A percentile compares a stretch with the other conserved stretches of the same genome.
phyloP scores from a whole-genome alignment of 1,140 invertebrate species.

The Polyergus mexicanus region DNA sequence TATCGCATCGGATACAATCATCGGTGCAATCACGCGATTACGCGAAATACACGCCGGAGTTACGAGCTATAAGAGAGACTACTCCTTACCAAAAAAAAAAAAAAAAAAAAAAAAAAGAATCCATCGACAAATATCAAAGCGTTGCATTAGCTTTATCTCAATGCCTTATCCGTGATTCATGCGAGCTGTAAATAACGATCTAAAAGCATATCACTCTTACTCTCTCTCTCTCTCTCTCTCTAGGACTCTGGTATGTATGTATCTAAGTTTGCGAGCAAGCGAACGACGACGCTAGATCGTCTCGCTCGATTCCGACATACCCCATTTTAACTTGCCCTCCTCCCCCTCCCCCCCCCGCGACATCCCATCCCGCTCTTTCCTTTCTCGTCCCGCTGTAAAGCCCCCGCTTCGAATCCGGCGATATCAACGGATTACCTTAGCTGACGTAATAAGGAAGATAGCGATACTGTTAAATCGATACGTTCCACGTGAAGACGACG shows the following conservation, averaged over 20 bases:
- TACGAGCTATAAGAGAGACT: background rate
- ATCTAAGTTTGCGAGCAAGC: conserved; percentile 39
- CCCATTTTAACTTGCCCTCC: conserved; percentile 40
- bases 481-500: conserved; percentile 24
- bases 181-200: conserved; percentile 65
- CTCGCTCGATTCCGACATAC: conserved; percentile 43
- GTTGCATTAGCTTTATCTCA: conserved; percentile 68
- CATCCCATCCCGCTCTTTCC: background rate
- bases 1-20: background rate
- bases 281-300: conserved; percentile 50
- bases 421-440: conserved; percentile 54
- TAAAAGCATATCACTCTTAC: conserved; percentile 42
- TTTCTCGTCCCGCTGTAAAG: background rate
- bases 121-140: conserved; percentile 45
- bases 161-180: conserved; percentile 55
- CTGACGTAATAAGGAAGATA: conserved; percentile 71
- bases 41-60: background rate
- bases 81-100: background rate
- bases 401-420: conserved; percentile 26
- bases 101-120: background rate
- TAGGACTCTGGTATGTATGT: conserved; percentile 61
- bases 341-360: background rate
- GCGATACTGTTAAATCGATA: conserved; percentile 67
- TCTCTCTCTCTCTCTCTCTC: conserved; percentile 54
- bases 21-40: conserved; percentile 6